Base-by-base conservation (phyloP, 1,140 invertebrate species). In the Fopius arisanus region DNA sequence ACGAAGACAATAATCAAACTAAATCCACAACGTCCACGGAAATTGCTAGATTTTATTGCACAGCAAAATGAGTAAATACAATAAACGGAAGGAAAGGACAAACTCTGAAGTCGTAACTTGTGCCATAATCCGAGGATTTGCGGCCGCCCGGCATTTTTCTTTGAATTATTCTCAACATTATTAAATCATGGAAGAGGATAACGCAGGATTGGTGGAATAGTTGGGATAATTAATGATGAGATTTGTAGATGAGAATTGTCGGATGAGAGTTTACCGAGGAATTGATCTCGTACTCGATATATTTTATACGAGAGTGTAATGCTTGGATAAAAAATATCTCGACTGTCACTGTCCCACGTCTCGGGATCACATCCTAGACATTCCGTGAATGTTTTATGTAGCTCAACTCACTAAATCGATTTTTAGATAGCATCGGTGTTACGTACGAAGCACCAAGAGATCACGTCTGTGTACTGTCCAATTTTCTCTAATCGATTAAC, bases 401-500 rank as follows among this genome's bases (percentile, higher is more conserved):
- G 31, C 19, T 65, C 31, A 28, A 65, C 31, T 23, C 9, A 14
- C 9, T 23, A 40, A 67, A 67, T 67, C 66, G 66, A 67, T 67
- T 67, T 23, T 33, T 3, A 67, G 66, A 67, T 67, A 67, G 29
- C 16, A 67, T 67, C 66, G 31, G 21, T 23, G 31, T 67, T 40
- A 67, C 66, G 33, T 40, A 16, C 19, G 1, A 29, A 31, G 23
- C 4, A 10, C 19, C 28, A 29, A n/a, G 12, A 26, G 12, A 28
- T 29, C 29, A 19, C 26, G 26, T 21, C 29, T 29, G 9, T n/a
- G 26, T 31, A 69, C 40, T 48, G 67, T 29, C 37, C 67, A 51
- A 69, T 69, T 43, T 48, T 28, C 67, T 41, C 67, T 69, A 69
- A 69, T 69, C 67, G 41, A 69, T 69, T 43, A 51, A 69, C 67